Evolutionary conservation across 2,888 invertebrate genomes (phyloP).

Genomic region (Drosophila flavopinicola): DNA sequence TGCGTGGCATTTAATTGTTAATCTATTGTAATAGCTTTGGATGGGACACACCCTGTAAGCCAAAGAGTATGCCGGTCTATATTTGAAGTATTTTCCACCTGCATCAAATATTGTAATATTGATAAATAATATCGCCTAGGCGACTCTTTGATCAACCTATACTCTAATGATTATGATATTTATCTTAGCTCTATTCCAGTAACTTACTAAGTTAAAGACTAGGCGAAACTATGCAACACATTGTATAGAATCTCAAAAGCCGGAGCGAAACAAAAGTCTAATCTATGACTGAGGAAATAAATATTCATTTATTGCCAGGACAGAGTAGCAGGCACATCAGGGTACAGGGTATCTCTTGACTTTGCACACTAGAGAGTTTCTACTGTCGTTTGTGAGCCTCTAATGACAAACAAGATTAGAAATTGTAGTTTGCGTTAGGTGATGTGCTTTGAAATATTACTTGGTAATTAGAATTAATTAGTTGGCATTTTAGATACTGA

Average conservation of each 20-base stretch:
- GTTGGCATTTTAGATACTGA: constrained; percentile 18
- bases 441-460: constrained; percentile 33
- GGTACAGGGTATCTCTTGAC: neutral
- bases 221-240: no score
- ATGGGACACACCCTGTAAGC: neutral
- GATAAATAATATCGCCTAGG: neutral
- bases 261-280: no score
- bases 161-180: no score
- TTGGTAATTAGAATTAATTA: constrained; percentile 58
- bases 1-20: constrained; percentile 75
- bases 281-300: no score
- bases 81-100: no score
- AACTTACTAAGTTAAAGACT: no score
- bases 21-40: constrained; percentile 49
- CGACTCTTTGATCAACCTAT: no score
- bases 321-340: neutral
- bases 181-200: no score
- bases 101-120: no score
- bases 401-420: constrained; percentile 44
- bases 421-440: constrained; percentile 30
- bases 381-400: constrained; percentile 6
- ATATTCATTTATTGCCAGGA: neutral
- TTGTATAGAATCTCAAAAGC: no score
- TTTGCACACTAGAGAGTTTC: neutral
- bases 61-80: neutral